These are phyloP conservation scores for Artibeus lituratus DNA, from an alignment of 2,797 vertebrate genomes.

Conservation along the genomic window DNA sequence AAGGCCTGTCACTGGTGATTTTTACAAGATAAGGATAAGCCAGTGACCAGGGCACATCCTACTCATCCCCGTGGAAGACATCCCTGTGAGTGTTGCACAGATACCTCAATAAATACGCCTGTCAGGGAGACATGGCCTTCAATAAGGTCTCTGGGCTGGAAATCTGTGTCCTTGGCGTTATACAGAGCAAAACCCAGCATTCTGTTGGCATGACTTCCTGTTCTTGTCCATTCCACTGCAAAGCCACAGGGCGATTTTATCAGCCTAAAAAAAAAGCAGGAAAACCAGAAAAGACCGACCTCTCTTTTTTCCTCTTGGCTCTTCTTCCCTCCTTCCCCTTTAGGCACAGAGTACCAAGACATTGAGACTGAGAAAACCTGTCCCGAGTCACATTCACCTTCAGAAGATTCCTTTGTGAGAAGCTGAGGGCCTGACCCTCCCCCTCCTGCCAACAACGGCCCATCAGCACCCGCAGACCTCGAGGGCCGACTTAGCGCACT, in stretches of 20 bases:
- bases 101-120: background rate
- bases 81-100: background rate
- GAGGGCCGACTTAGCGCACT: slow-evolving; percentile 41
- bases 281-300: slow-evolving; percentile 63
- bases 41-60: background rate
- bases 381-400: slow-evolving; percentile 67
- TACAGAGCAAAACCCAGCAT: background rate
- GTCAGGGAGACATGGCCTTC: background rate
- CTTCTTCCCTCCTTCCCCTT: slow-evolving; percentile 52
- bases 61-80: background rate
- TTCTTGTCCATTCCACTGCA: background rate
- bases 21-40: background rate
- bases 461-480: slow-evolving; percentile 30
- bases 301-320: slow-evolving; percentile 70
- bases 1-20: background rate
- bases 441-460: slow-evolving; percentile 40
- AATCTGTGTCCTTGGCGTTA: background rate
- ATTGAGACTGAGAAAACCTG: slow-evolving; percentile 69
- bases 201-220: background rate
- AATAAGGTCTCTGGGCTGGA: background rate
- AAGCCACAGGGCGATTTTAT: background rate
- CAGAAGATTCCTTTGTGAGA: slow-evolving; percentile 74
- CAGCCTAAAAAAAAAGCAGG: slow-evolving; percentile 3
- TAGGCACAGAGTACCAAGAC: slow-evolving; percentile 64
- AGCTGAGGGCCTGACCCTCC: slow-evolving; percentile 62